Conservation (phyloP, 2,888 invertebrate species). For the Latrodectus hesperus region DNA sequence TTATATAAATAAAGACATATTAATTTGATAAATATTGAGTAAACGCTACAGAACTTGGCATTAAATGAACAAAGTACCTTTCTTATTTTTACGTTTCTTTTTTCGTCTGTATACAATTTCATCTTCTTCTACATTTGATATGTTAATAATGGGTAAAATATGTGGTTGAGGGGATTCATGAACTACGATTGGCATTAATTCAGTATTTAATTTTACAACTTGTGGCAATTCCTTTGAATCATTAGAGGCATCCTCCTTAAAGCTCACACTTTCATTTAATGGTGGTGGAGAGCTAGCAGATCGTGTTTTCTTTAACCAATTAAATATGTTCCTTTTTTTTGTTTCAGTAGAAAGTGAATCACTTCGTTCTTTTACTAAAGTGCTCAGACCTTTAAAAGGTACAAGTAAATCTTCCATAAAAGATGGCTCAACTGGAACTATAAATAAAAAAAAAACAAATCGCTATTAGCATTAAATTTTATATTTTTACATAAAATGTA, state of each 20-base stretch:
- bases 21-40: too few relatives aligned
- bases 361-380: slow-evolving; percentile 56
- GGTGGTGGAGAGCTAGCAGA: slow-evolving; percentile 33
- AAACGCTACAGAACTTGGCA: too few relatives aligned
- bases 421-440: slow-evolving; percentile 44
- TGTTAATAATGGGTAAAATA: background rate
- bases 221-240: slow-evolving; percentile 36
- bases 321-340: slow-evolving; percentile 31
- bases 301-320: slow-evolving; percentile 55
- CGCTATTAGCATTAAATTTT: background rate
- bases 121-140: slow-evolving; percentile 25
- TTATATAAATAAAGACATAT: too few relatives aligned
- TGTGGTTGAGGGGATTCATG: background rate
- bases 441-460: background rate
- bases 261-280: background rate
- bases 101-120: slow-evolving; percentile 59
- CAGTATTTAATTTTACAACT: slow-evolving; percentile 41
- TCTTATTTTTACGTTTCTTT: slow-evolving; percentile 51
- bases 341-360: slow-evolving; percentile 35
- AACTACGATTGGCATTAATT: slow-evolving; percentile 21
- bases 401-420: slow-evolving; percentile 50
- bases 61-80: slow-evolving; percentile 29
- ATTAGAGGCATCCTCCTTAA: background rate
- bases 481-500: background rate
- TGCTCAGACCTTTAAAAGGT: slow-evolving; percentile 51